phyloP scores from a whole-genome alignment of 1,140 invertebrate species.

The Ceratitis capitata region DNA sequence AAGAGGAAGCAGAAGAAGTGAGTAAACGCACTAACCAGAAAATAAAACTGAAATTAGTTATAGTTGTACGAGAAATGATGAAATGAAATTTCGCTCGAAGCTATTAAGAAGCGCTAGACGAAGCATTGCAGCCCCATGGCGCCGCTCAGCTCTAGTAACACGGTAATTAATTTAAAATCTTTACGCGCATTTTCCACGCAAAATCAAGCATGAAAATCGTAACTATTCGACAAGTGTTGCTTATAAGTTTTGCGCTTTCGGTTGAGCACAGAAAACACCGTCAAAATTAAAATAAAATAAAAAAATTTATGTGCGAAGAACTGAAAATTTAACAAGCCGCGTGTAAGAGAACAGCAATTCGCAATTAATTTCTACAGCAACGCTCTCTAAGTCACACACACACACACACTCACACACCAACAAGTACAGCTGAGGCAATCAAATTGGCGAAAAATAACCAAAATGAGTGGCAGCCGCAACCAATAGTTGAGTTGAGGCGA shows the following conservation, averaged over 20 bases:
- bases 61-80: neutral
- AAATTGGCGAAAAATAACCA: neutral
- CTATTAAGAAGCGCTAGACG: neutral
- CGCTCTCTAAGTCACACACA: neutral
- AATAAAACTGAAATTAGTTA: slow-evolving; percentile 23
- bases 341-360: slow-evolving; percentile 7
- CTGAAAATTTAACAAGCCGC: slow-evolving; percentile 19
- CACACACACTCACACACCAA: neutral
- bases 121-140: neutral
- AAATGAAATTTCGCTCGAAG: slow-evolving; percentile 11
- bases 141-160: neutral
- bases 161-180: slow-evolving; percentile 13
- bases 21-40: neutral
- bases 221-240: neutral
- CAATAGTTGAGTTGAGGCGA: neutral
- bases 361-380: slow-evolving; percentile 25
- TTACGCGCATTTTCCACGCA: neutral
- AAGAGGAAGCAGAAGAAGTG: no score
- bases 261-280: neutral
- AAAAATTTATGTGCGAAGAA: neutral
- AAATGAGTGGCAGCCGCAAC: neutral
- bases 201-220: slow-evolving; percentile 15
- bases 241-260: neutral
- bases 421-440: neutral
- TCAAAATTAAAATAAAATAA: neutral